These are phyloP conservation scores for Patella ulyssiponensis DNA, from an alignment of 2,888 invertebrate genomes.

Conservation along the genomic window DNA sequence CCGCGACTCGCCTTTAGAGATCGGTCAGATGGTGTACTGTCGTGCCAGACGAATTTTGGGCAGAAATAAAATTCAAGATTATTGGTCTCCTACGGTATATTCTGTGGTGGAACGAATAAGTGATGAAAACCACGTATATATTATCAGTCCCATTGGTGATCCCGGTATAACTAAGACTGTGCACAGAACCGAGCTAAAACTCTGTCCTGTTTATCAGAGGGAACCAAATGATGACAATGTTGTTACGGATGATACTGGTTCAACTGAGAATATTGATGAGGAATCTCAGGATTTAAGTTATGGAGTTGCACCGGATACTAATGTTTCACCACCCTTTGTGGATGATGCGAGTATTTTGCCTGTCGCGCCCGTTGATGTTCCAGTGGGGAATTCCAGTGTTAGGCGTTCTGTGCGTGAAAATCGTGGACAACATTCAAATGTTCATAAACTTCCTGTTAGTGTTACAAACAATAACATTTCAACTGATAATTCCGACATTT, in stretches of 20 bases:
- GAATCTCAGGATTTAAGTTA: too few relatives aligned
- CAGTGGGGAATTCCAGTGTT: too few relatives aligned
- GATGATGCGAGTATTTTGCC: too few relatives aligned
- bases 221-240: too few relatives aligned
- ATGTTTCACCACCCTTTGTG: too few relatives aligned
- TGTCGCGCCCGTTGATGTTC: too few relatives aligned
- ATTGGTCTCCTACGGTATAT: constrained; percentile 6
- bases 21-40: constrained; percentile 19
- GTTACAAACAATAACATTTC: background rate
- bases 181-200: constrained; percentile 12
- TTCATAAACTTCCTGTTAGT: background rate
- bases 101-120: constrained; percentile 13
- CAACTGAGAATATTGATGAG: too few relatives aligned
- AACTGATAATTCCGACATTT: background rate
- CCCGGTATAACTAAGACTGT: constrained; percentile 9
- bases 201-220: background rate
- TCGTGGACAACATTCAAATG: background rate
- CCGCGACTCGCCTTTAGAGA: constrained; percentile 3
- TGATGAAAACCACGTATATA: constrained; percentile 15
- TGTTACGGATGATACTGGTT: too few relatives aligned
- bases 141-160: constrained; percentile 13
- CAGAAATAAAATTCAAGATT: constrained; percentile 24
- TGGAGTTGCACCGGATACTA: too few relatives aligned
- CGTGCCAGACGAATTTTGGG: constrained; percentile 11
- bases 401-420: background rate